These are phyloP conservation scores for Alca torda DNA, from an alignment of 2,797 vertebrate species.

Conservation along the genomic window DNA sequence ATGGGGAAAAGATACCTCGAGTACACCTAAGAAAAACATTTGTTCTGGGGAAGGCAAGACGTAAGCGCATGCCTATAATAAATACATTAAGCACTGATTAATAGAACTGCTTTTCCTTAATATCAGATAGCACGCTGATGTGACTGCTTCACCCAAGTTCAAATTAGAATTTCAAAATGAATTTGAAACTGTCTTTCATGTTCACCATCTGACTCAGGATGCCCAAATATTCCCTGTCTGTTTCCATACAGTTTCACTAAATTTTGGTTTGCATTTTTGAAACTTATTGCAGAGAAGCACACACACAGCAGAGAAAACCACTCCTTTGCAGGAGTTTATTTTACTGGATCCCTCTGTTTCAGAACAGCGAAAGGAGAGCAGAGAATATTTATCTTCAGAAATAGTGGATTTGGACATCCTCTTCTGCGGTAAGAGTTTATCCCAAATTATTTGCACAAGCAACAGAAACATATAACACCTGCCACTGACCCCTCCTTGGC, in stretches of 20 bases:
- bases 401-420: neutral
- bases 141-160: neutral
- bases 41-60: neutral
- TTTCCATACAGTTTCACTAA: neutral
- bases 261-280: neutral
- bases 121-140: neutral
- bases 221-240: neutral
- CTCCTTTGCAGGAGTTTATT: neutral
- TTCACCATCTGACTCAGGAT: neutral
- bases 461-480: neutral
- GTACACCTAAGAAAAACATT: neutral
- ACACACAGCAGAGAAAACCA: neutral
- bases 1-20: neutral
- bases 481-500: neutral
- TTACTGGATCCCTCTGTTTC: neutral
- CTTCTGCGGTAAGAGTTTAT: neutral
- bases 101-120: neutral
- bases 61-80: neutral
- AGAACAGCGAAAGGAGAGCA: neutral
- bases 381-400: neutral
- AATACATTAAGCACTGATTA: neutral
- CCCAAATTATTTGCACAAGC: neutral
- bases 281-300: neutral
- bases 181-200: neutral
- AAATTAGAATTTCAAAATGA: neutral